Evolutionary conservation across 2,888 invertebrate species (phyloP).

Genomic region (Catocala fraxini): DNA sequence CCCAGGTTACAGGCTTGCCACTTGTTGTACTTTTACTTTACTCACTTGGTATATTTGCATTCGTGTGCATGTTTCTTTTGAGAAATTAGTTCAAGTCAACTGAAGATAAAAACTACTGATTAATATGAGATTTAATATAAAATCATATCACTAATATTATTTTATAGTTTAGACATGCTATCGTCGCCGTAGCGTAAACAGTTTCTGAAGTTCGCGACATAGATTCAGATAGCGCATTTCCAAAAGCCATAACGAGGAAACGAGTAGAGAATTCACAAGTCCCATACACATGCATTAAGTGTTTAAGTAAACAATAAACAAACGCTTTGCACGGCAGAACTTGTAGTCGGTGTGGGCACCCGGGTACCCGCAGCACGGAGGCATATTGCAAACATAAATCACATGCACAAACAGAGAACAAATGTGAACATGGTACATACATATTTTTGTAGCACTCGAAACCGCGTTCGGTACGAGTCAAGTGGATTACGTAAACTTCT

Average conservation of each 20-base stretch:
- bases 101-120: too few relatives aligned
- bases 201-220: too few relatives aligned
- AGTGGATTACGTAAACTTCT: background rate
- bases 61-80: too few relatives aligned
- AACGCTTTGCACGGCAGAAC: conserved; percentile 23
- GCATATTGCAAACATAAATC: conserved; percentile 19
- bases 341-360: conserved; percentile 16
- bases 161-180: too few relatives aligned
- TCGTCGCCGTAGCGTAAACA: too few relatives aligned
- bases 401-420: conserved; percentile 9
- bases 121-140: too few relatives aligned
- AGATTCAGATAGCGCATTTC: too few relatives aligned
- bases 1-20: too few relatives aligned
- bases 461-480: background rate
- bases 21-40: too few relatives aligned
- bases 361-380: conserved; percentile 1
- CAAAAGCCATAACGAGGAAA: background rate
- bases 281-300: conserved; percentile 16
- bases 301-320: conserved; percentile 35
- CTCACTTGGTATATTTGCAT: too few relatives aligned
- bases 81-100: too few relatives aligned
- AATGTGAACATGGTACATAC: background rate
- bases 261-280: background rate
- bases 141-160: too few relatives aligned
- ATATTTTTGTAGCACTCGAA: conserved; percentile 8